Base-by-base conservation (phyloP, 2,888 invertebrate genomes). In the Caenorhabditis doughertyi region DNA sequence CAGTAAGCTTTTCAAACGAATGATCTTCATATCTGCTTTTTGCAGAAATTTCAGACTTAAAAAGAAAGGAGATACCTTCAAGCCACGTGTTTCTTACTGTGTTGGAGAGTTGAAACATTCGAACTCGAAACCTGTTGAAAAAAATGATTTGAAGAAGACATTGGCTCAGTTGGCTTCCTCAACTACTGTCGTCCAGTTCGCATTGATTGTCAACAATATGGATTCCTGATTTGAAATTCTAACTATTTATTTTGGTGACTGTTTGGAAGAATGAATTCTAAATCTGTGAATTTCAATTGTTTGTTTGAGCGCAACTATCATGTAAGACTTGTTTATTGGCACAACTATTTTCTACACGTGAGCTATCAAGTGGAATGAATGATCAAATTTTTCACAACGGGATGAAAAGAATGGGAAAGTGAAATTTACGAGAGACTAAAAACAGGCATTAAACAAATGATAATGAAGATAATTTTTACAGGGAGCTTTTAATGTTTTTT, bases 1-100 rank as follows among this genome's bases (percentile, higher is more conserved):
- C 56, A 68, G 77, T 77, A 47, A 53, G 25, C 13, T 25, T 23
- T 9, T 23, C 11, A 39, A 39, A 39, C 16, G 7, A 39, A 32
- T 21, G 4, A n/a, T 42, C 49, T 5, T 18, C 8, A 21, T 16
- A 51, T 51, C n/a, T 1, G 21, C 21, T 44, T 49, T 55, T 4
- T 65, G 21, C 47, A 73, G 73, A 62, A 62, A 27, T 76, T 76
- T 68, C 51, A 76, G 67, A 51, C 67, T 47, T 5, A 35, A 35
- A 35, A 35, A 35, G 13, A 47, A n/a, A 18, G 44, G 44, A 18
- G n/a, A 1, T 1, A 47, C 62, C 4, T 65, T 79, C 49, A 39
- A 56, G 9, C 79, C 79, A 27, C 71, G 79, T 39, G 13, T 79
- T 4, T 55, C 79, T 8, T 79, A 55, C 49, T 79, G 79, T 53